Evolutionary conservation across 2,888 invertebrate genomes (phyloP), one percentile per base, ranked within the genome.

Genomic region (Macrophya annulata): DNA sequence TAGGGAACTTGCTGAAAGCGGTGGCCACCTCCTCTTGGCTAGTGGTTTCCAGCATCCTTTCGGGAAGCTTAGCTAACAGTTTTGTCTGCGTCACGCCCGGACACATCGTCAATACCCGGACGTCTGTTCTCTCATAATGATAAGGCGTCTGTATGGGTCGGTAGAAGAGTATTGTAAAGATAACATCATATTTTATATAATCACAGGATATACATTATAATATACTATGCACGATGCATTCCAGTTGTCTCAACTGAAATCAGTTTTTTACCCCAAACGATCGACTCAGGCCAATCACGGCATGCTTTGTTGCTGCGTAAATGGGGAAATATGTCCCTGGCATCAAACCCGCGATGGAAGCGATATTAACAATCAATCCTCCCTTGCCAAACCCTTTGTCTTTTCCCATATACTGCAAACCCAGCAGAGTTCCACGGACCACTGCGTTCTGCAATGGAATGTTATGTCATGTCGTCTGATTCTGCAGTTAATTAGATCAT

Each of bases 361-460:
- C 94, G 40, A 96, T 93, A 90, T 97, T 96, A 21, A 96, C 94
- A 76, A 96, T 94, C 0, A 95, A 94, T 0, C 96, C 96, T 15
- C 96, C 96, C 55, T 90, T 89, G 0, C 94, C 94, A 4, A 3
- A 3, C 4, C 94, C 94, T 55, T 91, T 92, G 88, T 94, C 94
- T 84, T 92, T 93, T 59, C 94, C 92, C 91, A 95, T 92, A 88
- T 94, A 93, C 86, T 94, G 93, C 83, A 95, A 89, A 4, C 93
- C 94, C n/a, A 94, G 89, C 72, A 93, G 88, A 37, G 91, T 92
- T 0, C 93, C 93, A 17, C 93, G 92, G 55, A 94, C 90, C 8
- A 94, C 93, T 0, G 94, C 94, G 79, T 92, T 93, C 94, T 94
- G 89, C 88, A 12, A 25, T 3, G 31, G 25, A 31, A 31, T 6